Evolutionary conservation across 1,140 invertebrate species (phyloP).

Genomic region (Caenorhabditis brenneri): DNA sequence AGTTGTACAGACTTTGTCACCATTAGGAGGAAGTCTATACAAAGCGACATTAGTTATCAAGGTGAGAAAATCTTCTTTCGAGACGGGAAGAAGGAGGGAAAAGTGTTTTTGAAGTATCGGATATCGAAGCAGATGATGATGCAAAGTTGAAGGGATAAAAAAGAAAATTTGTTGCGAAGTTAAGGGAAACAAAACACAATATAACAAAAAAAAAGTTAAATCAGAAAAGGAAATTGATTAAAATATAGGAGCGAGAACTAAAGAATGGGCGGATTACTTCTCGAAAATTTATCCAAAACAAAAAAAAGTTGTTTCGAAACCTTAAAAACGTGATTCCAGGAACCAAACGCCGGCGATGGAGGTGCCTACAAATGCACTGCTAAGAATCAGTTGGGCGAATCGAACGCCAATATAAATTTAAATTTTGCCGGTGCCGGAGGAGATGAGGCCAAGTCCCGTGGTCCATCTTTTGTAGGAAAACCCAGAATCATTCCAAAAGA

Average conservation of each 20-base stretch:
- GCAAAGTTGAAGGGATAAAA: not conserved
- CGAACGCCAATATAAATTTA: conserved; percentile 98
- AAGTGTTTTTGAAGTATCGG: not conserved
- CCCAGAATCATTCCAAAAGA: conserved; percentile 96
- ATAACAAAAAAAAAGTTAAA: not conserved
- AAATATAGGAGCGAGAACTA: too few species aligned
- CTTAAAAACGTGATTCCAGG: conserved; percentile 72
- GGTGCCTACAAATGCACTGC: conserved; percentile 98
- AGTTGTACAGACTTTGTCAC: conserved; percentile 78
- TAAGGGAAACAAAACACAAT: not conserved
- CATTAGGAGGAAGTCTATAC: conserved; percentile 76
- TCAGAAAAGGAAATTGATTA: too few species aligned
- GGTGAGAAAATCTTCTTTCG: conserved; percentile 80
- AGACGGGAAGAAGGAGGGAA: conserved; percentile 77
- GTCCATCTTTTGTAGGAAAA: conserved; percentile 93
- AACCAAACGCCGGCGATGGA: conserved; percentile 91
- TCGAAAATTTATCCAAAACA: too few species aligned
- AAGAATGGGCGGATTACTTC: too few species aligned
- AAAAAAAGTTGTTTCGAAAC: not conserved
- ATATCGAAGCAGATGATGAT: not conserved
- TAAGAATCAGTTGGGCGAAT: conserved; percentile 95
- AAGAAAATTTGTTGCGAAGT: not conserved
- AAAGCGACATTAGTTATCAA: conserved; percentile 69
- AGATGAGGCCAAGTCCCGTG: conserved; percentile 80
- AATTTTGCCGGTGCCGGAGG: conserved; percentile 95